Evolutionary conservation across 2,113 vertebrate genomes (phyloP), one percentile per base, ranked within the genome.

Genomic region (Nothobranchius furzeri): DNA sequence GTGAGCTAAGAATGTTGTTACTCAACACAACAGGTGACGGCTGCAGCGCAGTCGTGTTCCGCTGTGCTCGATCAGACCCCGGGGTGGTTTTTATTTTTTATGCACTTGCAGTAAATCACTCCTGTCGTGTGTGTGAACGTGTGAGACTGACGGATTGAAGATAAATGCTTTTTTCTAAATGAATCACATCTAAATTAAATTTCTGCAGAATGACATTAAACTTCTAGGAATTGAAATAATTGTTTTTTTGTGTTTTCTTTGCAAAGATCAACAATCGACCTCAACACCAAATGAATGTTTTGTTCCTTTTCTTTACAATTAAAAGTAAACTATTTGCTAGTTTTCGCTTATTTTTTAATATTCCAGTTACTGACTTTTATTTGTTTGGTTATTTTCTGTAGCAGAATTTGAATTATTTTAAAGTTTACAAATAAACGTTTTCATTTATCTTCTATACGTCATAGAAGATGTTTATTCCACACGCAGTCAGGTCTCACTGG

Each of bases 21-120:
- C n/a, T 40, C 60, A 71, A 69, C 68, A 76, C 79, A 76, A 88
- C 85, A 87, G 77, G 77, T 89, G 75, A 85, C 65, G 71, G 81
- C 55, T 65, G 81, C 81, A 78, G 65, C 51, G 58, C n/a, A 58
- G 9, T 48, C 11, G 2, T 7, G 9, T 57, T 56, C 46, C 14
- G 50, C 68, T 51, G 52, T 15, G 7, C 70, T 56, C 6, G 1
- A 43, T 15, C 13, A 71, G 43, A 20, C 62, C 78, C 12, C n/a
- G 7, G 48, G 9, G 9, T 35, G 65, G 73, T 75, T 64, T 74
- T 20, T 20, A 20, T 20, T 54, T 49, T 52, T 53, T 53, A 6
- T 13, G 51, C 56, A 56, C 17, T 42, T 6, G 11, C 14, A 53
- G 20, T 60, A 60, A 60, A 60, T 54, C 30, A 30, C 10, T 77